These are phyloP conservation scores for Ceraclea dissimilis DNA, from an alignment of 2,888 invertebrate genomes.

Conservation along the genomic window DNA sequence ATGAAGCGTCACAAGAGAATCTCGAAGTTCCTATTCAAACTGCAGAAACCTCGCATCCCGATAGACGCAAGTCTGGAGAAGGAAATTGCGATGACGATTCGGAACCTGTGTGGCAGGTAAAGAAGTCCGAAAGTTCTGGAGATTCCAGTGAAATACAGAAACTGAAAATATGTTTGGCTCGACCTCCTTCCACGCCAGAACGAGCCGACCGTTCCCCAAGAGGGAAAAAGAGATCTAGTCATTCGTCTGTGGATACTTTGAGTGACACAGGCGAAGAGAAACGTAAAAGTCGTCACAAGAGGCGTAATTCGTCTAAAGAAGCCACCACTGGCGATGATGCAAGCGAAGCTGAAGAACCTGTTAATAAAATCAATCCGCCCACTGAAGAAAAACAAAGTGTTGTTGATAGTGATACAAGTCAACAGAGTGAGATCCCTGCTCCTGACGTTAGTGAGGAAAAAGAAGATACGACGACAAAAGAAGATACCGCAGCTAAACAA, in stretches of 20 bases:
- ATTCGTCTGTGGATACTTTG: conserved; percentile 45
- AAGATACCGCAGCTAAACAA: too few relatives aligned
- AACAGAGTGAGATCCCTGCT: too few relatives aligned
- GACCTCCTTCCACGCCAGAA: conserved; percentile 50
- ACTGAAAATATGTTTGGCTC: conserved; percentile 55
- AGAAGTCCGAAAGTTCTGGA: conserved; percentile 41
- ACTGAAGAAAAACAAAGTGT: neutral
- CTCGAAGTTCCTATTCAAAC: conserved; percentile 15
- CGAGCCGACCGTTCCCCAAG: conserved; percentile 45
- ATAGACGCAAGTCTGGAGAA: neutral
- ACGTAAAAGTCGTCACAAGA: conserved; percentile 31
- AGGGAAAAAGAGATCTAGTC: conserved; percentile 45
- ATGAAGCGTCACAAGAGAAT: conserved; percentile 32
- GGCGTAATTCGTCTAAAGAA: conserved; percentile 18
- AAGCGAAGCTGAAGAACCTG: conserved; percentile 3
- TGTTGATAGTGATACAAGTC: too few relatives aligned
- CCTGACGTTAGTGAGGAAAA: too few relatives aligned
- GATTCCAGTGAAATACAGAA: conserved; percentile 55
- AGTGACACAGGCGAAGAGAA: conserved; percentile 42
- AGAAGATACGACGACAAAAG: too few relatives aligned
- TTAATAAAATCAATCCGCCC: neutral
- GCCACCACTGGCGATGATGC: neutral
- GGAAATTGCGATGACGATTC: conserved; percentile 28
- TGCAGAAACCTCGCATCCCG: neutral
- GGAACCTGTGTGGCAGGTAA: conserved; percentile 49